Conservation (phyloP, 2,888 invertebrate genomes). For the Philopedon plagiatum region DNA sequence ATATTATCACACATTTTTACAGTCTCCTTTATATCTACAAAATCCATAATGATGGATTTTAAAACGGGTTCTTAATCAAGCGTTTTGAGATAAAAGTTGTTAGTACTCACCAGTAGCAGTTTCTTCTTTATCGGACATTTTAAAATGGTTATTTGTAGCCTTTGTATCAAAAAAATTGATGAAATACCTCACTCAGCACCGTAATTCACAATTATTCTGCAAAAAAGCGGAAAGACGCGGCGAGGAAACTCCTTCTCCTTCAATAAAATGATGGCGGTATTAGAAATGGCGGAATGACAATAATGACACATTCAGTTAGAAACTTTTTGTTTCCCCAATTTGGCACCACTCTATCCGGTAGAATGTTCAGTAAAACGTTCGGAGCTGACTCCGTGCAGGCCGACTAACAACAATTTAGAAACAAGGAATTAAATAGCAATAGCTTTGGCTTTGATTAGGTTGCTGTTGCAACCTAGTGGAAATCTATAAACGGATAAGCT, state of each 20-base stretch:
- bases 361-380: background rate
- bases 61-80: background rate
- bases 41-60: background rate
- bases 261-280: slow-evolving; percentile 4
- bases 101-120: slow-evolving; percentile 12
- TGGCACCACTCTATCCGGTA: background rate
- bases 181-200: background rate
- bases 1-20: background rate
- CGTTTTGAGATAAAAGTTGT: background rate
- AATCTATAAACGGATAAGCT: too few relatives aligned
- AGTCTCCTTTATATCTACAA: background rate
- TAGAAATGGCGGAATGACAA: slow-evolving; percentile 19
- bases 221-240: background rate
- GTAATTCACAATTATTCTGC: background rate
- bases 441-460: too few relatives aligned
- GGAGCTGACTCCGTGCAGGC: slow-evolving; percentile 9
- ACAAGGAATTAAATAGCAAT: too few relatives aligned
- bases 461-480: too few relatives aligned
- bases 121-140: slow-evolving; percentile 37
- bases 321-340: background rate
- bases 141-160: background rate
- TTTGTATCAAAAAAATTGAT: background rate
- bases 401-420: too few relatives aligned
- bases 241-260: background rate
- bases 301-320: background rate